phyloP scores from a whole-genome alignment of 2,888 invertebrate species.

The Punctoribates punctum region DNA sequence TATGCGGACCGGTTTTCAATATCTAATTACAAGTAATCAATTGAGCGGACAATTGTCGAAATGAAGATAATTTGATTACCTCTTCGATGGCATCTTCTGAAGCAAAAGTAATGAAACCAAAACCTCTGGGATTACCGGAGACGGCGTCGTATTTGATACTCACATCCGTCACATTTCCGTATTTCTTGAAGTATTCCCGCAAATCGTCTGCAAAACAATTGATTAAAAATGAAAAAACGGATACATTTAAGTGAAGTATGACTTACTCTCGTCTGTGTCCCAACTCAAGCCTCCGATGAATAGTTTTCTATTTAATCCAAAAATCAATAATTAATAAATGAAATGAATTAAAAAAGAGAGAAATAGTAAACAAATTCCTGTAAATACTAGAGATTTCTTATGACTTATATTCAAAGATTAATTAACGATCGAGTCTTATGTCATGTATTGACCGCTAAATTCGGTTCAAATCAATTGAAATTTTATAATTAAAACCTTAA shows the following conservation, averaged over 20 bases:
- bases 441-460: slow-evolving; percentile 8
- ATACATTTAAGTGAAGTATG: not conserved
- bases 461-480: slow-evolving; percentile 1
- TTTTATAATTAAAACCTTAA: slow-evolving; percentile 33
- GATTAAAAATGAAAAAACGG: too few relatives aligned
- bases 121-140: slow-evolving; percentile 89
- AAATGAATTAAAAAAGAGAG: not conserved
- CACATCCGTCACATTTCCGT: slow-evolving; percentile 90
- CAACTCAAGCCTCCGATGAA: slow-evolving; percentile 97
- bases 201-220: slow-evolving; percentile 71
- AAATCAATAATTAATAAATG: not conserved
- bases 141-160: slow-evolving; percentile 95
- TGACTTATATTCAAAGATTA: slow-evolving; percentile 10
- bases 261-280: slow-evolving; percentile 98
- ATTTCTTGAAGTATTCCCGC: slow-evolving; percentile 86
- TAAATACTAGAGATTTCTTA: slow-evolving; percentile 34
- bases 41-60: not conserved
- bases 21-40: slow-evolving; percentile 1
- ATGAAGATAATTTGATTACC: slow-evolving; percentile 9
- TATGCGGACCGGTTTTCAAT: slow-evolving; percentile 74
- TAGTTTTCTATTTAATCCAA: slow-evolving; percentile 78
- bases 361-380: not conserved
- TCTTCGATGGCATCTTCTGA: slow-evolving; percentile 79
- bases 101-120: slow-evolving; percentile 92
- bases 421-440: slow-evolving; percentile 16